These are phyloP conservation scores for Lithophane leautieri DNA, from an alignment of 2,888 invertebrate species.

Conservation along the genomic window DNA sequence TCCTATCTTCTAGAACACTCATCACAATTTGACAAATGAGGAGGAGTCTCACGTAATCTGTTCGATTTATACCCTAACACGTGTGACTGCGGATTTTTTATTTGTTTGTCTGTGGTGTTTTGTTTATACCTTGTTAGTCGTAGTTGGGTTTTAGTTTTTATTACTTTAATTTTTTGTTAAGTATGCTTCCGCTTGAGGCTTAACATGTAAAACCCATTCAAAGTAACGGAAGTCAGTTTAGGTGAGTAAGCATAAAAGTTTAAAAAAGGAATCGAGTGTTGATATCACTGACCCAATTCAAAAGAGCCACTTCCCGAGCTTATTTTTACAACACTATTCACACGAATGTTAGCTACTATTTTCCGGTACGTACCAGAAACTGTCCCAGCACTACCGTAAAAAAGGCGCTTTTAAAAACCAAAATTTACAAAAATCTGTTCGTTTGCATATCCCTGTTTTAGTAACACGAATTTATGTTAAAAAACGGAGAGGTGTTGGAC, in stretches of 20 bases:
- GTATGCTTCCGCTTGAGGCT: not conserved
- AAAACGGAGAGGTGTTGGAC: constrained; percentile 50
- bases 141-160: too few relatives aligned
- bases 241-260: not conserved
- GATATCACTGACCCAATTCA: constrained; percentile 11
- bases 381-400: constrained; percentile 5
- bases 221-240: too few relatives aligned
- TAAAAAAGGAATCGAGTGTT: not conserved
- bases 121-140: too few relatives aligned
- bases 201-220: not conserved
- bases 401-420: constrained; percentile 49
- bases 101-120: too few relatives aligned
- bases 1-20: too few relatives aligned
- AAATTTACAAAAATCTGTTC: constrained; percentile 55
- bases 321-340: constrained; percentile 15
- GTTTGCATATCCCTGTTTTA: constrained; percentile 52
- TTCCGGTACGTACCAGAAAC: constrained; percentile 11
- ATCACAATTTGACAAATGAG: too few relatives aligned
- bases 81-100: too few relatives aligned
- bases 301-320: not conserved
- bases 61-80: too few relatives aligned
- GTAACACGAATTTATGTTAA: constrained; percentile 58
- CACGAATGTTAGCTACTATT: not conserved
- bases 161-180: too few relatives aligned
- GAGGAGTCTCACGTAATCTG: too few relatives aligned